These are phyloP conservation scores for Chlorodrepanis virens DNA, from an alignment of 2,113 vertebrate genomes.

Conservation along the genomic window DNA sequence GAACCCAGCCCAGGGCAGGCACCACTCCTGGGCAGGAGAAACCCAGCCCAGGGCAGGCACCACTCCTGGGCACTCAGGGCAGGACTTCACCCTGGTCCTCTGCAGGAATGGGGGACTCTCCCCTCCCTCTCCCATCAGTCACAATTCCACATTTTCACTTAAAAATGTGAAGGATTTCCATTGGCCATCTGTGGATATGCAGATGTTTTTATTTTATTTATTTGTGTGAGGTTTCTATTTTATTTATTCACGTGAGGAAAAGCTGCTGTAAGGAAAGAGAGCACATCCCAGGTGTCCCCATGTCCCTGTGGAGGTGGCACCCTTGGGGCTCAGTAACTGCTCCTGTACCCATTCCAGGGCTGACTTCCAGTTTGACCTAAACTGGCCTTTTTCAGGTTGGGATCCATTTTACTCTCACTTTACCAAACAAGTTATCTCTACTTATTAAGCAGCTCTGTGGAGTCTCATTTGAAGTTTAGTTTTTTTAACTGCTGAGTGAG, in stretches of 20 bases:
- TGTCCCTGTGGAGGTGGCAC: neutral
- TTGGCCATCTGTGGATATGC: fast-evolving
- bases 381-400: neutral
- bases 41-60: too few relatives aligned
- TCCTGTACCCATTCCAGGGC: neutral
- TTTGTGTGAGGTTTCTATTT: neutral
- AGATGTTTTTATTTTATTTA: neutral
- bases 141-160: fast-evolving
- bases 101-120: fast-evolving
- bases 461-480: neutral
- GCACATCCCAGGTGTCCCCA: neutral
- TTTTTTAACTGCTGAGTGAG: neutral
- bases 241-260: neutral
- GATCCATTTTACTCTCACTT: neutral
- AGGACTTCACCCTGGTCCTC: neutral
- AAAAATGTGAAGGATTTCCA: fast-evolving
- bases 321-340: fast-evolving
- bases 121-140: neutral
- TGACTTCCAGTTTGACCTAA: neutral
- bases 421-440: neutral
- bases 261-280: neutral
- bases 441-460: neutral
- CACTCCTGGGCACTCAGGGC: fast-evolving
- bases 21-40: neutral
- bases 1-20: too few relatives aligned